Base-by-base conservation (phyloP, 2,888 invertebrate genomes). In the Synanthedon myopaeformis region DNA sequence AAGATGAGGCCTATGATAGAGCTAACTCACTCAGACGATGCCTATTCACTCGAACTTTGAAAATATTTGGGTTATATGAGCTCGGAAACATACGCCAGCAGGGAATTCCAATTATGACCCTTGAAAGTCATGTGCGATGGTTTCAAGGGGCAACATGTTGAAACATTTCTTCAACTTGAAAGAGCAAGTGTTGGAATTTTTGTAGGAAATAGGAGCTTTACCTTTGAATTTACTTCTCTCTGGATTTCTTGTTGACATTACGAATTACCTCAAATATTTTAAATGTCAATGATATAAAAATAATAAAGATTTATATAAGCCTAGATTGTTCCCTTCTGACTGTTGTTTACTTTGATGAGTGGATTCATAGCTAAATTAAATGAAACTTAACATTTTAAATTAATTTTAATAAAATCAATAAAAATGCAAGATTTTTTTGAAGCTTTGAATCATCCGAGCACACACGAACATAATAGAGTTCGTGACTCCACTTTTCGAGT, bases 151-250 rank as follows among this genome's bases (percentile, higher is more conserved):
- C 49, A 51, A 51, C 42, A 54, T 56, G 54, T 56, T 57, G 54
- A 56, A 57, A 57, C 52, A 54, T 54, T 56, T 57, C 23, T 53
- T 51, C 49, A 54, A 54, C 52, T 52, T 54, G 50, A 51, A 49
- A 52, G 53, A 58, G 42, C 55, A 53, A 19, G 54, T 56, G n/a
- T 53, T 58, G 52, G 52, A n/a, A n/a, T n/a, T n/a, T n/a, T n/a
- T n/a, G n/a, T n/a, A n/a, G n/a, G n/a, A n/a, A n/a, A n/a, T n/a
- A n/a, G n/a, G n/a, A n/a, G n/a, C n/a, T 51, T 49, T 57, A 52
- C 54, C 50, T 49, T 53, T 49, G 42, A n/a, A n/a, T n/a, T n/a
- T n/a, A n/a, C n/a, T n/a, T n/a, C n/a, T n/a, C n/a, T n/a, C n/a
- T n/a, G n/a, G n/a, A n/a, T n/a, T n/a, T n/a, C n/a, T 17, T 17